Evolutionary conservation across 2,113 vertebrate species (phyloP).

Genomic region (human (Homo sapiens)): GRCh38 chr1:34496001-34496500

Average conservation of each 20-base stretch:
- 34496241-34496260: background rate
- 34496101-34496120: background rate
- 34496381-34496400: background rate
- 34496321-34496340: background rate
- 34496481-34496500: background rate
- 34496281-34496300: background rate
- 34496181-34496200: background rate
- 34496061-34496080: background rate
- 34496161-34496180: background rate
- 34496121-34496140: background rate
- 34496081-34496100: background rate
- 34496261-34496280: background rate
- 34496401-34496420: rapidly evolving
- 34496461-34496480: background rate
- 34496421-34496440: rapidly evolving
- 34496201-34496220: constrained; percentile 13
- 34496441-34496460: background rate
- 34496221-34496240: background rate
- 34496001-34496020: background rate
- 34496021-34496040: constrained; percentile 28
- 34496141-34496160: background rate
- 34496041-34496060: background rate
- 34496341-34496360: rapidly evolving
- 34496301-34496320: background rate
- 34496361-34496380: background rate